These are phyloP conservation scores for Cyphomyrmex costatus DNA, from an alignment of 1,140 invertebrate genomes.

Conservation along the genomic window DNA sequence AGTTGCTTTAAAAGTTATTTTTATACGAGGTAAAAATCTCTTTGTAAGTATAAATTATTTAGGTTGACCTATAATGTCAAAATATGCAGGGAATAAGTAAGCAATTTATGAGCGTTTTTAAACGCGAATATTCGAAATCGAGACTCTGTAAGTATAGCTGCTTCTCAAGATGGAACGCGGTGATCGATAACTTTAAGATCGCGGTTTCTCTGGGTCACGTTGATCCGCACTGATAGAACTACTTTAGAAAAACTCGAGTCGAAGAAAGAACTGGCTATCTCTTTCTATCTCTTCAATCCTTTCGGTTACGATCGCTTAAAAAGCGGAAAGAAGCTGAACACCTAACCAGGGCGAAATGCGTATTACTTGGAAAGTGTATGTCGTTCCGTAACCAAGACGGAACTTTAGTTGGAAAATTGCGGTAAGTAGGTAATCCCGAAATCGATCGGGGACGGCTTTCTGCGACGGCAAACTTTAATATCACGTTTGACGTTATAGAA, in stretches of 20 bases:
- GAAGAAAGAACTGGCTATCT: constrained; percentile 30
- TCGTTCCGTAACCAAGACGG: constrained; percentile 27
- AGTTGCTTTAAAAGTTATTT: not conserved
- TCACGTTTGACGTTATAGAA: not conserved
- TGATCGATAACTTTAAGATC: constrained; percentile 62
- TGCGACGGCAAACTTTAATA: constrained; percentile 25
- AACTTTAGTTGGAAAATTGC: constrained; percentile 58
- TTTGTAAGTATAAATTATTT: constrained; percentile 9
- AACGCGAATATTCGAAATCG: constrained; percentile 29
- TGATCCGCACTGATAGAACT: constrained; percentile 66
- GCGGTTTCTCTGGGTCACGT: constrained; percentile 49
- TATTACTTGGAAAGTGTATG: constrained; percentile 40
- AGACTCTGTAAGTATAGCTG: not conserved
- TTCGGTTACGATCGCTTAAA: constrained; percentile 54
- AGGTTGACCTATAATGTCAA: not conserved
- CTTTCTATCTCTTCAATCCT: constrained; percentile 43
- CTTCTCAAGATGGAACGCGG: not conserved
- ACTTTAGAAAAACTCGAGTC: constrained; percentile 39
- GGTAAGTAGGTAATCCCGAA: constrained; percentile 61
- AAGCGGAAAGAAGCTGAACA: constrained; percentile 38
- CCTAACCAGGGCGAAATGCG: constrained; percentile 24
- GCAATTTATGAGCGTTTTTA: constrained; percentile 22
- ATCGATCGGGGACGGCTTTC: constrained; percentile 30
- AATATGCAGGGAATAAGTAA: not conserved
- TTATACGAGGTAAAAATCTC: not conserved